Evolutionary conservation across 2,113 vertebrate genomes (phyloP).

Genomic region (Ovibos moschatus): DNA sequence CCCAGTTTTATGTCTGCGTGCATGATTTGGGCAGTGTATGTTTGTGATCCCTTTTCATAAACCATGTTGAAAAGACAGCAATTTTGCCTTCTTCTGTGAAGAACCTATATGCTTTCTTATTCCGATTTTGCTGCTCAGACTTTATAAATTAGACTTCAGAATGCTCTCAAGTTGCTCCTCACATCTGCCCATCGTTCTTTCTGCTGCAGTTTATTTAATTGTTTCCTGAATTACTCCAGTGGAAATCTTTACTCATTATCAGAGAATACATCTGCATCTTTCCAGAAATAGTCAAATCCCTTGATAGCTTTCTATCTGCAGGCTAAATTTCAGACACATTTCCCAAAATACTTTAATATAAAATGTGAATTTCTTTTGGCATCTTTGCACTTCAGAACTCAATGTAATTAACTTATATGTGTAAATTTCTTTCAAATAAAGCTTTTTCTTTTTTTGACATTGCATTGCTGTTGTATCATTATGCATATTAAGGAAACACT

Average conservation of each 20-base stretch:
- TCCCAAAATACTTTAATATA: constrained; percentile 35
- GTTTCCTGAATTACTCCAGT: not conserved
- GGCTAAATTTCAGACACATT: constrained; percentile 19
- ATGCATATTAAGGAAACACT: constrained; percentile 63
- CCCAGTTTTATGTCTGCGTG: not conserved
- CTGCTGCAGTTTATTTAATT: not conserved
- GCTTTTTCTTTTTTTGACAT: constrained; percentile 62
- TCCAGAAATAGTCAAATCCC: not conserved
- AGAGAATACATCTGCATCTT: not conserved
- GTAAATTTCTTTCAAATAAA: constrained; percentile 51
- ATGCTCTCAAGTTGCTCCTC: not conserved
- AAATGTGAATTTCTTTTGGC: not conserved
- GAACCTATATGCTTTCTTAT: not conserved
- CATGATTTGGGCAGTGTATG: not conserved
- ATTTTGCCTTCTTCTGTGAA: not conserved
- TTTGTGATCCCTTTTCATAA: not conserved
- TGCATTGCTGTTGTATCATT: constrained; percentile 51
- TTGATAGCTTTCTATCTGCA: not conserved
- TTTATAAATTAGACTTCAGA: not conserved
- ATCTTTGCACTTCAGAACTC: not conserved
- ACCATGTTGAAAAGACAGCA: not conserved
- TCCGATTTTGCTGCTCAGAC: not conserved
- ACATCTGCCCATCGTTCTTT: not conserved
- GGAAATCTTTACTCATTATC: constrained; percentile 14
- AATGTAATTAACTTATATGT: not conserved